phyloP scores from a whole-genome alignment of 1,140 invertebrate species.

The Chironomus tepperi region DNA sequence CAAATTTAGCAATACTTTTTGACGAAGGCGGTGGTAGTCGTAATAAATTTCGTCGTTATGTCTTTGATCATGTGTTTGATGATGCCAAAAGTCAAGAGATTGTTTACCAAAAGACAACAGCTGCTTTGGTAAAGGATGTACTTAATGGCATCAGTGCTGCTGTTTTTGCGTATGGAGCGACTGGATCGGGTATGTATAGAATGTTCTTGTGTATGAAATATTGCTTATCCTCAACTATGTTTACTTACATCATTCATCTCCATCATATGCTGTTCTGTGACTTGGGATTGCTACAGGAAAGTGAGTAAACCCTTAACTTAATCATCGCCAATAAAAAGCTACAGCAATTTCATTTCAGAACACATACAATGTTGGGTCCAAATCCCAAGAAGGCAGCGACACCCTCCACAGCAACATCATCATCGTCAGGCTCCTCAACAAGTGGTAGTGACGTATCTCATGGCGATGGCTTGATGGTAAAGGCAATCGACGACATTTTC shows the following conservation, averaged over 20 bases:
- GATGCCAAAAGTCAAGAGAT: slow-evolving; percentile 68
- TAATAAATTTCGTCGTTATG: slow-evolving; percentile 62
- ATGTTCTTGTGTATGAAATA: no score
- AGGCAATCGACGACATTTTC: slow-evolving; percentile 39
- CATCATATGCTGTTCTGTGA: no score
- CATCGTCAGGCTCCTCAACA: slow-evolving; percentile 27
- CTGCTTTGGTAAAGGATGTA: slow-evolving; percentile 79
- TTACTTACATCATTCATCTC: no score
- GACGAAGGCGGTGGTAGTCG: slow-evolving; percentile 42
- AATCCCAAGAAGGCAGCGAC: slow-evolving; percentile 34
- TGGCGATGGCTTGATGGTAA: slow-evolving; percentile 35
- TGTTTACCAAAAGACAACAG: slow-evolving; percentile 74
- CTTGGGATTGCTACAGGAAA: no score
- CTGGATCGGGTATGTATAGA: slow-evolving; percentile 68
- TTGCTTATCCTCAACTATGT: no score
- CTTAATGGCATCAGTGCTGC: slow-evolving; percentile 89
- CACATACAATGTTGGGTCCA: slow-evolving; percentile 39
- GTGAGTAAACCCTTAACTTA: no score
- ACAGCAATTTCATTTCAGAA: slow-evolving; percentile 30
- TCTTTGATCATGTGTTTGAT: slow-evolving; percentile 78
- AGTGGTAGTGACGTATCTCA: background rate
- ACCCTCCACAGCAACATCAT: slow-evolving; percentile 27
- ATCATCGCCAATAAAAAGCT: background rate
- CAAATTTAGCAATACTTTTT: slow-evolving; percentile 34
- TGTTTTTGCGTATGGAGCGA: slow-evolving; percentile 95